Conservation (phyloP, 2,797 vertebrate species). For the Kryptolebias ocellatus region DNA sequence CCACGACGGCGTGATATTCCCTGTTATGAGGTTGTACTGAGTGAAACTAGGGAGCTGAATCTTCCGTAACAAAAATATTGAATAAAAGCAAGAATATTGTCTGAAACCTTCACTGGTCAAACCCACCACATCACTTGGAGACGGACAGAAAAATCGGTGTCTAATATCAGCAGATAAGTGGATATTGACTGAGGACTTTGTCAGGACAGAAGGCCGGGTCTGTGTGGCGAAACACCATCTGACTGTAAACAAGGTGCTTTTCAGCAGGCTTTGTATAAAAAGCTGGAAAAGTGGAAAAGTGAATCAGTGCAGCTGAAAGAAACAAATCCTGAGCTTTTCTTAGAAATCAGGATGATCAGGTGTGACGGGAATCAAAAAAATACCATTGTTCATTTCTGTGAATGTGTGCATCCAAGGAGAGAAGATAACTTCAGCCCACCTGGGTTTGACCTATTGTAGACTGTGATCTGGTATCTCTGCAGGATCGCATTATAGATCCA, state of each 20-base stretch:
- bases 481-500: constrained; percentile 11
- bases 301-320: constrained; percentile 38
- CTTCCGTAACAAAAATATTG: background rate
- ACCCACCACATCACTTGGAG: background rate
- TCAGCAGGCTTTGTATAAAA: constrained; percentile 34
- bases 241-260: constrained; percentile 22
- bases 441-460: background rate
- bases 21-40: too few relatives aligned
- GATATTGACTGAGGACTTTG: constrained; percentile 34
- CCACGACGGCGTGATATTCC: too few relatives aligned
- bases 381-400: background rate
- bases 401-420: constrained; percentile 17
- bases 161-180: constrained; percentile 29
- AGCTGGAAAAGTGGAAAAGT: constrained; percentile 34
- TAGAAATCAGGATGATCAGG: constrained; percentile 6
- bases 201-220: constrained; percentile 7
- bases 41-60: background rate
- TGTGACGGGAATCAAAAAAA: constrained; percentile 23
- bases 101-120: background rate
- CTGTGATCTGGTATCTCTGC: background rate
- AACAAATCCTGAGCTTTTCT: constrained; percentile 17
- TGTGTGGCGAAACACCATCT: constrained; percentile 4
- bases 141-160: background rate
- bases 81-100: background rate
- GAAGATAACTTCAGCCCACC: background rate